Percentiles rank a stretch among this genome's conserved stretches.
phyloP scores from a whole-genome alignment of 2,888 invertebrate genomes.

The Lepetodrilus schrolli region DNA sequence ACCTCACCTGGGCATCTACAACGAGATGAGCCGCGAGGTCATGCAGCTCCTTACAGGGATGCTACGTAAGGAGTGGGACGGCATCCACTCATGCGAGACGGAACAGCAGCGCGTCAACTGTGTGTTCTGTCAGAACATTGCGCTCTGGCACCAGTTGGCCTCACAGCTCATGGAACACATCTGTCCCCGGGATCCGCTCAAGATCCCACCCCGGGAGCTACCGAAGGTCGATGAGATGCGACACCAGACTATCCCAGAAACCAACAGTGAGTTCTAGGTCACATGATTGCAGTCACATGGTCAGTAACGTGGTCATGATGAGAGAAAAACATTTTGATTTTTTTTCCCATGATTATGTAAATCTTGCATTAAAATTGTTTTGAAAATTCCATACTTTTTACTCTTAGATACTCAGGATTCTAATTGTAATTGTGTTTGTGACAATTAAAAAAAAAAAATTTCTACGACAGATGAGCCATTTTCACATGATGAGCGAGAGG shows the following conservation, averaged over 20 bases:
- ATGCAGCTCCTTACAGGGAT: constrained; percentile 85
- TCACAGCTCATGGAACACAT: constrained; percentile 67
- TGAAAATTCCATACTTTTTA: too few relatives aligned
- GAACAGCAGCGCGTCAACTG: constrained; percentile 82
- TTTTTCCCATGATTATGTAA: too few relatives aligned
- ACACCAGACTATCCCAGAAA: constrained; percentile 36
- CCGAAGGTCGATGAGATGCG: constrained; percentile 73
- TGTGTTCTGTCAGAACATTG: constrained; percentile 86
- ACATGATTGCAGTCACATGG: too few relatives aligned
- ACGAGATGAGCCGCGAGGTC: constrained; percentile 81
- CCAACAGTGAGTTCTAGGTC: too few relatives aligned
- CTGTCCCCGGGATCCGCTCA: constrained; percentile 68
- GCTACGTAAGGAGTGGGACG: constrained; percentile 84
- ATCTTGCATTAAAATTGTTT: too few relatives aligned
- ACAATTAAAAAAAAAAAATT: too few relatives aligned
- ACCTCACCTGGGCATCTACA: constrained; percentile 86
- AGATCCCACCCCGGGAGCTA: constrained; percentile 71
- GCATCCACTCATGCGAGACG: constrained; percentile 78
- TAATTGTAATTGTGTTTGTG: too few relatives aligned
- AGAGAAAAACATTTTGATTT: too few relatives aligned
- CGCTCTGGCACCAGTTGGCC: constrained; percentile 92
- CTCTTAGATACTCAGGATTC: too few relatives aligned
- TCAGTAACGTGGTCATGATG: too few relatives aligned
- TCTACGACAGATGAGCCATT: too few relatives aligned
- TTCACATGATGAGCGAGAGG: constrained; percentile 47